phyloP scores from a whole-genome alignment of 2,888 invertebrate species.

The Dasypolia templi region DNA sequence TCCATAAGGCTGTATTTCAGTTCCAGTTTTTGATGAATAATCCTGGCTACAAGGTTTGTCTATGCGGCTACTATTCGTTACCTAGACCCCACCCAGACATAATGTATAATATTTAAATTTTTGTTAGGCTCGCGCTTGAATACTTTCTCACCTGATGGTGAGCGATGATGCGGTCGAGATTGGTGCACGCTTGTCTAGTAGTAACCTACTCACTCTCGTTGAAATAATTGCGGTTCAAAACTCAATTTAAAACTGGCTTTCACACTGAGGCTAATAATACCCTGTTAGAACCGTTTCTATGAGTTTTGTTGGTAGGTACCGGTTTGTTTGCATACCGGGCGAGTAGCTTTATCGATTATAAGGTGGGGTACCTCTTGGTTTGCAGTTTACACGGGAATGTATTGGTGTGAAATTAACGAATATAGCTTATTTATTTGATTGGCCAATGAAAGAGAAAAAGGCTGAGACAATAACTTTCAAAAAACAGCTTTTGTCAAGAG shows the following conservation, averaged over 20 bases:
- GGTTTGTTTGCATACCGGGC: slow-evolving; percentile 35
- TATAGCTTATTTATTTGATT: no score
- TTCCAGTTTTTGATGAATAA: no score
- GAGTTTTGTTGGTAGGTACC: slow-evolving; percentile 1
- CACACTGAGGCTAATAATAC: slow-evolving; percentile 1
- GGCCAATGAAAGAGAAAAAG: no score
- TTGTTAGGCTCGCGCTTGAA: no score
- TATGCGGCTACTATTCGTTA: no score
- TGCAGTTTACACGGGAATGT: no score
- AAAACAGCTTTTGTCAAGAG: background rate
- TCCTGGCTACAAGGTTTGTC: no score
- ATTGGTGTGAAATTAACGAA: background rate
- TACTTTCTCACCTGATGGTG: no score
- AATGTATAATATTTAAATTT: no score
- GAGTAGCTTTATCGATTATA: slow-evolving; percentile 30
- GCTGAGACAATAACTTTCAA: background rate
- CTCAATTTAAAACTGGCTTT: slow-evolving; percentile 14
- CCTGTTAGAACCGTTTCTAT: background rate
- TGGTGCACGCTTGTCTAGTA: background rate
- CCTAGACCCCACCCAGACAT: no score
- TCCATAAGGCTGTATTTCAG: no score
- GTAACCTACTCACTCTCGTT: background rate
- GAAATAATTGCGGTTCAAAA: background rate
- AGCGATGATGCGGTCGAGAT: background rate
- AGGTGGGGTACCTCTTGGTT: background rate